A percentile compares a stretch with the other conserved stretches of the same genome.
These are phyloP conservation scores for Dorcus parallelipipedus DNA, from an alignment of 2,888 invertebrate species.

Conservation along the genomic window DNA sequence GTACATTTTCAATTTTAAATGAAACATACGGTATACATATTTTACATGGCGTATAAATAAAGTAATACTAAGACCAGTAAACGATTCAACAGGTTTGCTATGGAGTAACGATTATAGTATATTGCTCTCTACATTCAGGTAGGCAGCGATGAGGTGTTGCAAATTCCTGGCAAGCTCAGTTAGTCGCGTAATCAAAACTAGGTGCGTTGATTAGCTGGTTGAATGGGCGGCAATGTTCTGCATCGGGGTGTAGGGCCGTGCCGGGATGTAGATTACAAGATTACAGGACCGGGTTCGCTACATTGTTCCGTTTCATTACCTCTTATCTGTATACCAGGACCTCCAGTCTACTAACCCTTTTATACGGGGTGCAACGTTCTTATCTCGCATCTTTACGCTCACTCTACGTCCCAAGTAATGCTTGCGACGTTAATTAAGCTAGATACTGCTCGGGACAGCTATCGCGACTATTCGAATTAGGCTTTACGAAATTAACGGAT, in stretches of 20 bases:
- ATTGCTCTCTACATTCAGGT: too few species aligned
- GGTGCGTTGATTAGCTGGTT: constrained; percentile 31
- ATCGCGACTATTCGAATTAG: too few species aligned
- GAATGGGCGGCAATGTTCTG: constrained; percentile 14
- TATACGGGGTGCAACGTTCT: constrained; percentile 17
- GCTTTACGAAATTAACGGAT: too few species aligned
- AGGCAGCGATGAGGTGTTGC: too few species aligned
- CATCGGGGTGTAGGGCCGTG: background rate
- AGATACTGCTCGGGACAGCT: too few species aligned
- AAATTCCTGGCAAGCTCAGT: constrained; percentile 23
- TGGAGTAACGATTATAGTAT: too few species aligned
- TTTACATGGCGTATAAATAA: too few species aligned
- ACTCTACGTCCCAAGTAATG: constrained; percentile 7
- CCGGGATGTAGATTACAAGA: constrained; percentile 22
- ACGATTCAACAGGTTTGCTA: too few species aligned
- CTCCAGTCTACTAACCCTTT: constrained; percentile 24
- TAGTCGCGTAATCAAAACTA: constrained; percentile 29
- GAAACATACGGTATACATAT: too few species aligned
- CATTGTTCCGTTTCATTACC: constrained; percentile 25
- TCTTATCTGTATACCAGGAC: constrained; percentile 17
- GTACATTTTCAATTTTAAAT: too few species aligned
- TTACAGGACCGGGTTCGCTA: constrained; percentile 19
- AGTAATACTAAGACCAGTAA: too few species aligned
- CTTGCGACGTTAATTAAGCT: too few species aligned
- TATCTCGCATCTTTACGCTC: constrained; percentile 17